Percentiles rank a stretch among this genome's conserved stretches.
Evolutionary conservation across 1,140 invertebrate genomes (phyloP).

Genomic region (Scylla paramamosain): DNA sequence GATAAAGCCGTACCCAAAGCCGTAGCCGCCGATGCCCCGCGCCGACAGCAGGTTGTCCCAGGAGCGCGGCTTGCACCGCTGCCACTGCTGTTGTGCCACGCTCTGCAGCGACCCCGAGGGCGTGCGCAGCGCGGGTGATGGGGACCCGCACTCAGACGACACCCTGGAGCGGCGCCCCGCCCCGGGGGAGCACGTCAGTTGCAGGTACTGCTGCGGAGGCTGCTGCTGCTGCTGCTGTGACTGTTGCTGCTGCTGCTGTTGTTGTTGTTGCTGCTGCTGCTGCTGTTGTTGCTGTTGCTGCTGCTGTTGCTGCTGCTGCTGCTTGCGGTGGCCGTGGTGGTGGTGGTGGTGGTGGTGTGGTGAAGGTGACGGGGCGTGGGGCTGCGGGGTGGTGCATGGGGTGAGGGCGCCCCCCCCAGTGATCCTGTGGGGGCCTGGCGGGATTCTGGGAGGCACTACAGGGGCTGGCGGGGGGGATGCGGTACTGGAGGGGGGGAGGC

Average conservation of each 20-base stretch:
- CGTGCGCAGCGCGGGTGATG: constrained; percentile 46
- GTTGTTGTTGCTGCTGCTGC: constrained; percentile 53
- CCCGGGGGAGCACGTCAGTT: constrained; percentile 70
- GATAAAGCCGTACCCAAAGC: constrained; percentile 87
- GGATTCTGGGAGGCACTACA: constrained; percentile 70
- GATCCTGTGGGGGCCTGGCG: constrained; percentile 62
- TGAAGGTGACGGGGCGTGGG: constrained; percentile 64
- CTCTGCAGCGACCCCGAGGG: constrained; percentile 57
- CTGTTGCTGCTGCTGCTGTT: constrained; percentile 56
- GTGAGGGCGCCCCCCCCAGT: constrained; percentile 40
- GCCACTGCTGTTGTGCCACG: constrained; percentile 78
- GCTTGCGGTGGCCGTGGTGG: constrained; percentile 64
- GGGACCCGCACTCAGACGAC: constrained; percentile 60
- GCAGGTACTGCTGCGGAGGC: constrained; percentile 63
- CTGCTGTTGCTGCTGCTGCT: constrained; percentile 64
- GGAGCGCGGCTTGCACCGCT: constrained; percentile 87
- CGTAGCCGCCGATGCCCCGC: constrained; percentile 90
- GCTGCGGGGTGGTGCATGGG: constrained; percentile 59
- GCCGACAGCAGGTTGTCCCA: constrained; percentile 91
- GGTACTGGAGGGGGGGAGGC: constrained; percentile 71
- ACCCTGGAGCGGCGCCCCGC: constrained; percentile 60
- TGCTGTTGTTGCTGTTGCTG: constrained; percentile 47
- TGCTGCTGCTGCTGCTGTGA: constrained; percentile 48
- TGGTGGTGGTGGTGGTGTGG: constrained; percentile 81
- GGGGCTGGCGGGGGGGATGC: constrained; percentile 72